Evolutionary conservation across 2,113 vertebrate species (phyloP).

Genomic region (Corynorhinus townsendii): DNA sequence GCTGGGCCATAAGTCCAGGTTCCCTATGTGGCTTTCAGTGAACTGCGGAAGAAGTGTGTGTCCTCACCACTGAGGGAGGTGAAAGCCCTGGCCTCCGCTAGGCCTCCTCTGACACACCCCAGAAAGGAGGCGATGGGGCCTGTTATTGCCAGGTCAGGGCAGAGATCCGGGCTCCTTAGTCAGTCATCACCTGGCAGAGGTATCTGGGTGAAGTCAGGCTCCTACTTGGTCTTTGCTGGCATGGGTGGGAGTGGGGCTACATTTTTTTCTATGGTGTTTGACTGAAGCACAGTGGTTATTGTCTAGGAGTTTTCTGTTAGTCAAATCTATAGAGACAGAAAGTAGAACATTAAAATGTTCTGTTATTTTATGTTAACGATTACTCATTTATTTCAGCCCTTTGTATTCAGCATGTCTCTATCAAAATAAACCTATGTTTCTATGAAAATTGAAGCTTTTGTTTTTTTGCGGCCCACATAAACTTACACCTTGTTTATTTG

Average conservation of each 20-base stretch:
- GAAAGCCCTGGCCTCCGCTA: neutral
- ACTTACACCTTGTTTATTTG: no score
- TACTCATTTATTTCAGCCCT: no score
- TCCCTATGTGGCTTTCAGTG: neutral
- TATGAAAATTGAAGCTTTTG: no score
- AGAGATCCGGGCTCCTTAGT: neutral
- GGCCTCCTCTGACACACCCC: neutral
- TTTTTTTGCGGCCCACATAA: no score
- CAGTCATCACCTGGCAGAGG: neutral
- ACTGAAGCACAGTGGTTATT: neutral
- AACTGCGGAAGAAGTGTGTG: neutral
- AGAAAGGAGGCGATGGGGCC: rapidly evolving
- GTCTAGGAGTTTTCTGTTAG: no score
- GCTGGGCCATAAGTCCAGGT: neutral
- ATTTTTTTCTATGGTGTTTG: neutral
- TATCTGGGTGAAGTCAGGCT: neutral
- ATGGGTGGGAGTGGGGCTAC: no score
- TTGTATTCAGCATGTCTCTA: no score
- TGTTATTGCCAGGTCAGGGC: rapidly evolving
- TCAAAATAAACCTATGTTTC: no score
- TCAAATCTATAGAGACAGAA: no score
- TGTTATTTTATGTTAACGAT: no score
- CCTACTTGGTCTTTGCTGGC: neutral
- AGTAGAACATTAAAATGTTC: no score
- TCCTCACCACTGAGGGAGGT: neutral